Evolutionary conservation across 2,888 invertebrate species (phyloP).

Genomic region (Ommatoiulus sabulosus): DNA sequence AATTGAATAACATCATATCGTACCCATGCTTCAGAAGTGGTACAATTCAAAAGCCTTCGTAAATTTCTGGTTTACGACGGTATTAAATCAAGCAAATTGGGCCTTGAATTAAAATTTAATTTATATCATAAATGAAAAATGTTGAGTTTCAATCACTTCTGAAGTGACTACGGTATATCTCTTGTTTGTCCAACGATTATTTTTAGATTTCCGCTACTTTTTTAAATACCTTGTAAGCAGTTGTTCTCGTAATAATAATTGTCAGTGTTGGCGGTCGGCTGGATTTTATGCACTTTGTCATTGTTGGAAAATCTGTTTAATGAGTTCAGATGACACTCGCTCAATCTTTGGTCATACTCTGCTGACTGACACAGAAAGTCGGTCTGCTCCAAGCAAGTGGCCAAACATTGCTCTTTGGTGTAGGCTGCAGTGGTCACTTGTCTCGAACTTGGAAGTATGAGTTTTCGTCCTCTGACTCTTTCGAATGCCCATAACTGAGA

Average conservation of each 20-base stretch:
- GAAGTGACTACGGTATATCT: background rate
- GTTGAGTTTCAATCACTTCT: too few species aligned
- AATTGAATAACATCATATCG: background rate
- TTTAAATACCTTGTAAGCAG: conserved; percentile 49
- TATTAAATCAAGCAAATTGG: too few species aligned
- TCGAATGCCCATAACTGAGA: conserved; percentile 55
- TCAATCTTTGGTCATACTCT: conserved; percentile 51
- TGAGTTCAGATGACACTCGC: conserved; percentile 54
- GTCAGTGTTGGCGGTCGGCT: background rate
- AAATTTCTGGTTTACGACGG: too few species aligned
- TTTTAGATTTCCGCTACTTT: background rate
- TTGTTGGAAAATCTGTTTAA: conserved; percentile 52
- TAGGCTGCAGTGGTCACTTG: conserved; percentile 32
- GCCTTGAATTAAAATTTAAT: too few species aligned
- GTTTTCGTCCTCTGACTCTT: conserved; percentile 5
- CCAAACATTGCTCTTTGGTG: conserved; percentile 57
- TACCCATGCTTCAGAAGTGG: too few species aligned
- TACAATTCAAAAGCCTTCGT: too few species aligned
- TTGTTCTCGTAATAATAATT: conserved; percentile 56
- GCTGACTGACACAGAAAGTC: conserved; percentile 57
- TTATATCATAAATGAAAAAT: too few species aligned
- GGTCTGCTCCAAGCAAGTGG: conserved; percentile 54
- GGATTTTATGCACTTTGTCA: conserved; percentile 8
- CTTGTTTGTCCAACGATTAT: background rate
- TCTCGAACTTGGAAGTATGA: background rate